These are phyloP conservation scores for Sycobia sp. DNA, from an alignment of 1,140 invertebrate genomes.

Conservation along the genomic window DNA sequence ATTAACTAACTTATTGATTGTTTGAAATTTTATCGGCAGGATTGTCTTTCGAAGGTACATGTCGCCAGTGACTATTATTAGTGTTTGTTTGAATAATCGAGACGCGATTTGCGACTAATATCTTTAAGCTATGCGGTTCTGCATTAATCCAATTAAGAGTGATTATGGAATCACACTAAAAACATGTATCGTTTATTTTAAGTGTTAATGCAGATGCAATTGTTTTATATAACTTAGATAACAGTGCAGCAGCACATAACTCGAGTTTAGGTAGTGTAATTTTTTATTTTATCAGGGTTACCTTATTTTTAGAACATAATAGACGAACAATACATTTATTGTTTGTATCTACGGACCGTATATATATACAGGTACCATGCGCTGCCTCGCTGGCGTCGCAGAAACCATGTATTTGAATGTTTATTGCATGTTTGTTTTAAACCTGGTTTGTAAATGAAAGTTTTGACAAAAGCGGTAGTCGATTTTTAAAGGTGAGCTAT, in stretches of 20 bases:
- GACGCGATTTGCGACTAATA: neutral
- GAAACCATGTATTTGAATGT: no score
- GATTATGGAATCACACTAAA: neutral
- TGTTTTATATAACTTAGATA: neutral
- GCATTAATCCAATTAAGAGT: neutral
- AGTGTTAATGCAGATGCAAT: neutral
- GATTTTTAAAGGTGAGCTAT: neutral
- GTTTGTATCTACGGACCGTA: neutral
- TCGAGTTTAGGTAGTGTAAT: neutral
- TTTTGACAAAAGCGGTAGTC: neutral
- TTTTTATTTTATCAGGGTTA: neutral
- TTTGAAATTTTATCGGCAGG: neutral
- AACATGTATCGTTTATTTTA: no score
- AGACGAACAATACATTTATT: neutral
- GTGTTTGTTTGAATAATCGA: neutral
- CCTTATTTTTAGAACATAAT: neutral
- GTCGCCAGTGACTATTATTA: neutral
- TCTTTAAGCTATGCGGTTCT: neutral
- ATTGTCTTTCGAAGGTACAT: neutral
- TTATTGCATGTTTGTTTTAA: no score
- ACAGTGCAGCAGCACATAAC: neutral
- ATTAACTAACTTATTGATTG: no score
- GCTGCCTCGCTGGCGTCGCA: neutral
- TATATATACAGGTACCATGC: neutral
- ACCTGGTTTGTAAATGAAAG: neutral